Conservation (phyloP, 1,140 invertebrate genomes). For the Drosophila neocordata region DNA sequence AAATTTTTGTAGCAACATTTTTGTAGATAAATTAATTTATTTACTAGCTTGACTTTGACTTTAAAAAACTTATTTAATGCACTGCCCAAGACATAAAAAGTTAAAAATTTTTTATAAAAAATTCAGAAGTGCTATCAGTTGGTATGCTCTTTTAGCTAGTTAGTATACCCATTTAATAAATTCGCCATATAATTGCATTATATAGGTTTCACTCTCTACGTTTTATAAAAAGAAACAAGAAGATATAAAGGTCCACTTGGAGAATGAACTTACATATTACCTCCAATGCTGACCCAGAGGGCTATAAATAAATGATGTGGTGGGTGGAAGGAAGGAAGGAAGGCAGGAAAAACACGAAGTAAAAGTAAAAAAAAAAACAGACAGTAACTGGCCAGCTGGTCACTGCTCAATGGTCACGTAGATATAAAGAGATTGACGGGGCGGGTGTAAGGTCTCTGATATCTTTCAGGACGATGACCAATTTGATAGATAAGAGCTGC, state of each 20-base stretch:
- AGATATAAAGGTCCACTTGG: slow-evolving; percentile 48
- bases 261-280: slow-evolving; percentile 14
- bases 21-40: too few relatives aligned
- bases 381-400: slow-evolving; percentile 28
- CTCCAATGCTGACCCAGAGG: slow-evolving; percentile 67
- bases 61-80: too few relatives aligned
- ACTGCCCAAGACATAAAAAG: too few relatives aligned
- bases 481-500: slow-evolving; percentile 71
- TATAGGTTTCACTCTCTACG: slow-evolving; percentile 45
- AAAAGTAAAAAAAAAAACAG: not conserved
- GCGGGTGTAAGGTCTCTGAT: not conserved
- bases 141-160: slow-evolving; percentile 24
- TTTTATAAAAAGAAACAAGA: slow-evolving; percentile 41
- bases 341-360: not conserved
- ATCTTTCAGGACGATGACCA: slow-evolving; percentile 62
- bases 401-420: slow-evolving; percentile 28
- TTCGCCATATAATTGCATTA: slow-evolving; percentile 69
- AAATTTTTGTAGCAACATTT: too few relatives aligned
- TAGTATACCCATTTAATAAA: slow-evolving; percentile 24
- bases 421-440: not conserved
- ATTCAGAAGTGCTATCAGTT: not conserved
- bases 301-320: slow-evolving; percentile 70
- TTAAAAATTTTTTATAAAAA: not conserved
- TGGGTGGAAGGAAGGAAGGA: not conserved
- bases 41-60: too few relatives aligned